Evolutionary conservation across 2,113 vertebrate species (phyloP).

Genomic region (Pseudonaja textilis): DNA sequence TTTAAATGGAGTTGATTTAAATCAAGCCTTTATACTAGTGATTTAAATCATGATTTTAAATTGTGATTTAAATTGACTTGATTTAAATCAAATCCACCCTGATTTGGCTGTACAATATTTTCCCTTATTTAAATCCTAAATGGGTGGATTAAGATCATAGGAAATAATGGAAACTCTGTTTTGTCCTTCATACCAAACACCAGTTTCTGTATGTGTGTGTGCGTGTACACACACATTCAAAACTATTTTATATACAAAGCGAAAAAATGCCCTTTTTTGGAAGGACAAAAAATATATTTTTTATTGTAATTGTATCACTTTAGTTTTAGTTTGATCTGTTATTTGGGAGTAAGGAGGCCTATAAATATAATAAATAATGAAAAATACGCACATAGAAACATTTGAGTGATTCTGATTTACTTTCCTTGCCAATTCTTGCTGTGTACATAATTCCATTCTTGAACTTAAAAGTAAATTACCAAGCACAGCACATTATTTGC

Average conservation of each 20-base stretch:
- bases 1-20: no score
- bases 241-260: not conserved
- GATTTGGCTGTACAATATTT: not conserved
- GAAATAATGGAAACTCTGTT: not conserved
- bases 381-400: not conserved
- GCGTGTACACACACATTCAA: not conserved
- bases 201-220: not conserved
- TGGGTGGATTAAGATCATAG: not conserved
- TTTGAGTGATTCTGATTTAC: not conserved
- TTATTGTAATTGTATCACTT: not conserved
- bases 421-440: not conserved
- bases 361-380: not conserved
- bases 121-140: not conserved
- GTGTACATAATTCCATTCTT: not conserved
- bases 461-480: not conserved
- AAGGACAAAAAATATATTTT: not conserved
- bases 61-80: no score
- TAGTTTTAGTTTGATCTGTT: not conserved
- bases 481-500: not conserved
- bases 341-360: not conserved
- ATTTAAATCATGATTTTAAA: no score
- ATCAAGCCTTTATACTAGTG: no score
- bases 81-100: no score
- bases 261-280: not conserved
- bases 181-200: not conserved